These are phyloP conservation scores for Rhizoglyphus robini DNA, from an alignment of 1,140 invertebrate species.

Conservation along the genomic window DNA sequence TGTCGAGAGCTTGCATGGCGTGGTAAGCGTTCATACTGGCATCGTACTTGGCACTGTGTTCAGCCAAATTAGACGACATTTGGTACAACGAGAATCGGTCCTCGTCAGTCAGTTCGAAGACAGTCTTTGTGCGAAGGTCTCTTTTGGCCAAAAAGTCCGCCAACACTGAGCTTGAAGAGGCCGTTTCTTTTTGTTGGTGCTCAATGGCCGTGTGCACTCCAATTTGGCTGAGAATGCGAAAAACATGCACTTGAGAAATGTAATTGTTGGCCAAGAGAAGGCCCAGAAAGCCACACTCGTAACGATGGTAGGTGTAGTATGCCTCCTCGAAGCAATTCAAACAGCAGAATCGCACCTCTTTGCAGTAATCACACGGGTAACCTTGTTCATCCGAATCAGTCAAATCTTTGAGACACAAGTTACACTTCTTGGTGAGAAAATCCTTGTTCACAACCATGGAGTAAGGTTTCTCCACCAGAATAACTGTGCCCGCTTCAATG, in stretches of 20 bases:
- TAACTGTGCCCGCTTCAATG: neutral
- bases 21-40: neutral
- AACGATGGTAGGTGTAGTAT: neutral
- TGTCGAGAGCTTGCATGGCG: neutral
- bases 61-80: neutral
- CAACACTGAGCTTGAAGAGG: neutral
- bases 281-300: slow-evolving; percentile 9
- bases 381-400: neutral
- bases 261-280: neutral
- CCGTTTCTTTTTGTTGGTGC: neutral
- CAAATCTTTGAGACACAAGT: neutral
- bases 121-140: neutral
- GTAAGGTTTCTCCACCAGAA: neutral
- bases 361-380: neutral
- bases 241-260: neutral
- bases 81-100: neutral
- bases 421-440: neutral
- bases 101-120: neutral
- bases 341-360: neutral
- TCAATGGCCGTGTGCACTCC: neutral
- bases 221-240: neutral
- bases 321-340: neutral
- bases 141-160: neutral
- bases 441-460: neutral
- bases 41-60: neutral